Conservation (phyloP, 2,113 vertebrate genomes). For the Sceloporus tristichus region DNA sequence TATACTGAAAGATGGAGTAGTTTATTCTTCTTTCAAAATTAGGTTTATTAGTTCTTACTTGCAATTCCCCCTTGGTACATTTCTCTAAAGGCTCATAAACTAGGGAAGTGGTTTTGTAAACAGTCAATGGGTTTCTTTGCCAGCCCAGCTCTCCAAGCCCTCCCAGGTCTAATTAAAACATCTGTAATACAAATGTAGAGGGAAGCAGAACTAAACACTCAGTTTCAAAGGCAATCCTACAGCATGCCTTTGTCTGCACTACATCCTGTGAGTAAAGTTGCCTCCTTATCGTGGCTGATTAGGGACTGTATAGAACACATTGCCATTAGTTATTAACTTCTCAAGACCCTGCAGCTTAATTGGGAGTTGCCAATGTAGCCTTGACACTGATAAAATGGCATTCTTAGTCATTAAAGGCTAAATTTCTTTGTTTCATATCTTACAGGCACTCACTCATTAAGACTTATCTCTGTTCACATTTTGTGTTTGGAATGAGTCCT, state of each 20-base stretch:
- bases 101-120: constrained; percentile 50
- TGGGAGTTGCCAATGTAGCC: constrained; percentile 51
- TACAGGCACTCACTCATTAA: constrained; percentile 15
- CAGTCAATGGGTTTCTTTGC: constrained; percentile 39
- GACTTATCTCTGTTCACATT: neutral
- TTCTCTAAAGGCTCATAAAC: constrained; percentile 43
- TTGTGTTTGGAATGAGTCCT: neutral
- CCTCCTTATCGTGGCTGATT: constrained; percentile 50
- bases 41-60: constrained; percentile 31
- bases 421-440: constrained; percentile 52
- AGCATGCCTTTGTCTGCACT: constrained; percentile 53
- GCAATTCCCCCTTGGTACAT: constrained; percentile 47
- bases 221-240: constrained; percentile 44
- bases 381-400: constrained; percentile 52
- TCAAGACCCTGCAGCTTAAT: constrained; percentile 30
- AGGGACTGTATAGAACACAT: constrained; percentile 10
- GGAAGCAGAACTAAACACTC: constrained; percentile 48
- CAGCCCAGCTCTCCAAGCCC: constrained; percentile 32
- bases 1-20: constrained; percentile 16
- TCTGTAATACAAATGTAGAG: constrained; percentile 29
- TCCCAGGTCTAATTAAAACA: constrained; percentile 38
- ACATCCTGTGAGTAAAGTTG: constrained; percentile 37
- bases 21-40: neutral
- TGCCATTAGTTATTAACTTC: constrained; percentile 61
- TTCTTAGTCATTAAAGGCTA: constrained; percentile 53